A percentile compares a stretch with the other conserved stretches of the same genome.
phyloP scores from a whole-genome alignment of 2,113 vertebrate species.

The Corydoras maculifer region DNA sequence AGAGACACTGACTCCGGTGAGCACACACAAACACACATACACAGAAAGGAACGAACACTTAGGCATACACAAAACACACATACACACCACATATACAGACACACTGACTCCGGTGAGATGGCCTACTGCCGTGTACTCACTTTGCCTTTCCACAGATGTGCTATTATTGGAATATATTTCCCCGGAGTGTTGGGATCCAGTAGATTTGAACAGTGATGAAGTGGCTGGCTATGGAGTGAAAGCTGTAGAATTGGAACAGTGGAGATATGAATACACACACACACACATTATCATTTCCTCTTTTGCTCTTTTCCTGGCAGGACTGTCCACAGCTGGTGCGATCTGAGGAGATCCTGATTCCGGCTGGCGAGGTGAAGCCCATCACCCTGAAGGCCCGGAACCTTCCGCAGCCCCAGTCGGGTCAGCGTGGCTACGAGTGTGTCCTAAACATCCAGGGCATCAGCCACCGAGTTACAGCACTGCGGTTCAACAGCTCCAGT shows the following conservation, averaged over 20 bases:
- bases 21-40: constrained; percentile 11
- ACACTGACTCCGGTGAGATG: constrained; percentile 1
- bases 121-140: constrained; percentile 12
- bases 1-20: background rate
- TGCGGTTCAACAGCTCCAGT: constrained; percentile 98
- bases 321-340: constrained; percentile 95
- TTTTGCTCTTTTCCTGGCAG: constrained; percentile 52
- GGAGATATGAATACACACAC: constrained; percentile 4
- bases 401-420: constrained; percentile 92
- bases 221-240: background rate
- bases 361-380: constrained; percentile 90
- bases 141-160: constrained; percentile 15
- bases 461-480: constrained; percentile 84
- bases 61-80: background rate
- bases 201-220: constrained; percentile 28
- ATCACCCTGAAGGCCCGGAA: constrained; percentile 93
- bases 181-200: constrained; percentile 29
- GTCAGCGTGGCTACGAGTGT: constrained; percentile 94
- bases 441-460: constrained; percentile 87
- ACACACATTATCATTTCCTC: constrained; percentile 17
- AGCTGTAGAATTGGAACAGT: background rate
- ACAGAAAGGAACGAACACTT: background rate
- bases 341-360: constrained; percentile 90
- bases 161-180: constrained; percentile 32
- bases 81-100: constrained; percentile 9